phyloP scores from a whole-genome alignment of 2,113 vertebrate species.

The Stictonetta naevosa region DNA sequence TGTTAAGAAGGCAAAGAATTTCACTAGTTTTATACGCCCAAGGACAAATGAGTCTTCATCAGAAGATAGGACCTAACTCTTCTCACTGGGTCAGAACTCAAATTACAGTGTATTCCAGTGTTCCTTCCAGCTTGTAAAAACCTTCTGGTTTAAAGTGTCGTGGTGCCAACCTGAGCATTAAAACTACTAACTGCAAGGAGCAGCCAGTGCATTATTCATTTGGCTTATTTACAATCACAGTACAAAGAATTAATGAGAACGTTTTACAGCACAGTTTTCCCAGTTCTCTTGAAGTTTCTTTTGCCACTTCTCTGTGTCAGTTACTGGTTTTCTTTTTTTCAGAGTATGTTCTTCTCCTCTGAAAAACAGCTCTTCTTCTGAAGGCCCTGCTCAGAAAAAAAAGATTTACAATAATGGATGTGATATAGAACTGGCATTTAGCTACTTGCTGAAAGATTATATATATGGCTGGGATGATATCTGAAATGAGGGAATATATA shows the following conservation, averaged over 20 bases:
- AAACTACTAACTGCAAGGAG: not conserved
- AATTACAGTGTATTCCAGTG: not conserved
- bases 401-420: not conserved
- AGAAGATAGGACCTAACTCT: not conserved
- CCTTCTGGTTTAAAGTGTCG: not conserved
- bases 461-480: not conserved
- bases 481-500: not conserved
- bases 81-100: not conserved
- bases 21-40: not conserved
- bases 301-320: constrained; percentile 83
- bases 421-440: not conserved
- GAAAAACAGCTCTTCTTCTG: constrained; percentile 79
- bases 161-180: not conserved
- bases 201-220: not conserved
- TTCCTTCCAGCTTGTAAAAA: not conserved
- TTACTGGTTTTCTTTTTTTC: constrained; percentile 64
- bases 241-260: constrained; percentile 18
- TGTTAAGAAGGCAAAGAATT: not conserved
- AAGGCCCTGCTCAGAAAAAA: constrained; percentile 80
- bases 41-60: not conserved
- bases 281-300: constrained; percentile 91
- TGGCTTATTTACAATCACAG: not conserved
- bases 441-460: not conserved
- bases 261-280: constrained; percentile 90
- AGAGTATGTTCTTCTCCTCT: constrained; percentile 64